Evolutionary conservation across 2,113 vertebrate species (phyloP).

Genomic region (Malurus cyaneus): DNA sequence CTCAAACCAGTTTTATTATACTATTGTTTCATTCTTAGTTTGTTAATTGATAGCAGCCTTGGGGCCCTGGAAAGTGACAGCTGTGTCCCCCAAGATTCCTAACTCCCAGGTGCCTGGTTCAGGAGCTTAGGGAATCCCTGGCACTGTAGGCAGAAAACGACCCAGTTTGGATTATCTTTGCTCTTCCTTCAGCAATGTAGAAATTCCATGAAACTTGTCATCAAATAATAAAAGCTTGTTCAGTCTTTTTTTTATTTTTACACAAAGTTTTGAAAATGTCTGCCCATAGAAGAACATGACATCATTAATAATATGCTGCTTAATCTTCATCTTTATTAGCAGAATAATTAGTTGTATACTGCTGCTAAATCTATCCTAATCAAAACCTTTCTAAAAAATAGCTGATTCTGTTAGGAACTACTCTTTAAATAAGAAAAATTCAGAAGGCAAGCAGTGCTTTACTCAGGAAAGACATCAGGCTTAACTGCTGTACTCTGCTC

Average conservation of each 20-base stretch:
- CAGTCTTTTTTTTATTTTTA: neutral
- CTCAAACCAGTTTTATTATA: neutral
- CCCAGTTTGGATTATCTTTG: neutral
- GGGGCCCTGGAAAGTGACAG: neutral
- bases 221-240: neutral
- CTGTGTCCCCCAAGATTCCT: neutral
- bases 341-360: neutral
- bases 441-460: neutral
- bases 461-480: neutral
- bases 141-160: neutral
- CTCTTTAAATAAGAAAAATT: neutral
- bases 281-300: neutral
- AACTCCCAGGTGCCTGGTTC: neutral
- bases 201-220: neutral
- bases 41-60: neutral
- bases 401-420: neutral
- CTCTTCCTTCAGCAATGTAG: neutral
- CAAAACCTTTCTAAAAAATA: neutral
- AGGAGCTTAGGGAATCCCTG: neutral
- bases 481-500: neutral
- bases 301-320: neutral
- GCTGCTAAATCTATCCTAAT: neutral
- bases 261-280: neutral
- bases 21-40: neutral
- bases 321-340: neutral